Evolutionary conservation across 2,113 vertebrate genomes (phyloP), one percentile per base, ranked within the genome.

Genomic region (Cacatua alba): DNA sequence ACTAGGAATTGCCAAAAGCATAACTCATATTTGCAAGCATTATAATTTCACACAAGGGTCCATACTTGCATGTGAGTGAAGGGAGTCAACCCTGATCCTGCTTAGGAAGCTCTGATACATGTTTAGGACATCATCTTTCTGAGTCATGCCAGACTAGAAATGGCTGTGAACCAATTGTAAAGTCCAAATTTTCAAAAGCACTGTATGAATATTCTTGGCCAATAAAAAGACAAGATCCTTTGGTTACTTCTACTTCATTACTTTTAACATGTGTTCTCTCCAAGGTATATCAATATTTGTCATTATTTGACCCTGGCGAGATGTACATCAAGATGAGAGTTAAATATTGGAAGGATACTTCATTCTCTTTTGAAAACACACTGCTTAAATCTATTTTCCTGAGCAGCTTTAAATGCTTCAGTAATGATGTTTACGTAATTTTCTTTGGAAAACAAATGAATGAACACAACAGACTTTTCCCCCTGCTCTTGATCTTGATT

Each of bases 1-100:
- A 19, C 39, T 48, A 49, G 76, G 53, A 95, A 91, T 69, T 90
- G 86, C 86, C 85, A 79, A 31, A 68, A 88, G 63, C 43, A 52
- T 86, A 65, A 60, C 24, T 93, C 51, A 52, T 74, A 80, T 82
- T 95, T 95, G 39, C 39, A 88, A 86, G 78, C 53, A 83, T 95
- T 85, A 82, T 33, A 59, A 88, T 95, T 86, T 96, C 75, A 88
- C 53, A 77, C 46, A 77, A 9, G 68, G 91, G 59, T 59, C 64
- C 57, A 21, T 69, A 68, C 23, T 95, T 94, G 48, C 39, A 78
- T 6, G 18, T 18, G 9, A 53, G 17, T 68, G 68, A 68, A 81
- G 14, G 8, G 14, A 91, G 31, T 70, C 68, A 81, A 39, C 14
- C 46, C 43, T 57, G 35, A 90, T 86, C 76, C 80, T 86, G 5